Percentiles rank a stretch among this genome's conserved stretches.
These are phyloP conservation scores for Tragelaphus imberbis DNA, from an alignment of 2,113 vertebrate genomes.

Conservation along the genomic window DNA sequence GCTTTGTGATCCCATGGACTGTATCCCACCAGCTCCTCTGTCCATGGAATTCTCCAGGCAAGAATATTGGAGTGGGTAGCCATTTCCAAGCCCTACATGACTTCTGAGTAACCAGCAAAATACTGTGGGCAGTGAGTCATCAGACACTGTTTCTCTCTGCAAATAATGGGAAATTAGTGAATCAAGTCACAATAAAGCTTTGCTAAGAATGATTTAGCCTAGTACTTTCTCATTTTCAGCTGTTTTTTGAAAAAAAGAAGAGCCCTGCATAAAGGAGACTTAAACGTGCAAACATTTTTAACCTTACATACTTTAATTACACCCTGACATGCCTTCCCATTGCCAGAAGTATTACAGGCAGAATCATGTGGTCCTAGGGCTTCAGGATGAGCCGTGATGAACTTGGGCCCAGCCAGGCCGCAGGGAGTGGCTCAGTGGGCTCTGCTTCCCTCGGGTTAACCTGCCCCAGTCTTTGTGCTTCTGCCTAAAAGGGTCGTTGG, in stretches of 20 bases:
- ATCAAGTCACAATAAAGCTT: neutral
- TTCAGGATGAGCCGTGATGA: fast-evolving
- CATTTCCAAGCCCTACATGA: neutral
- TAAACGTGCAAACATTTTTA: neutral
- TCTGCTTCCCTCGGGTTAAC: fast-evolving
- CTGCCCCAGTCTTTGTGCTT: fast-evolving
- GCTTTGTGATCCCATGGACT: neutral
- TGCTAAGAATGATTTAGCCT: neutral
- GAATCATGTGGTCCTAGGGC: neutral
- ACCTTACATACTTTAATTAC: neutral
- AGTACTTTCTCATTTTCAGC: neutral
- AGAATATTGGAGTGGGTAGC: neutral
- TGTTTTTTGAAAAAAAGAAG: neutral
- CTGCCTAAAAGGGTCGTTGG: fast-evolving
- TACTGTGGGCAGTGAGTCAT: neutral
- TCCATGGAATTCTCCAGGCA: neutral
- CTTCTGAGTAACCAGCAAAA: too few relatives aligned
- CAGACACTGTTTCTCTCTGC: neutral
- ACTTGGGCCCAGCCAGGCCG: fast-evolving
- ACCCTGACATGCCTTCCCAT: fast-evolving
- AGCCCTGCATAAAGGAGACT: fast-evolving
- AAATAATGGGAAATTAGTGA: neutral
- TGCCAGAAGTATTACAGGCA: too few relatives aligned
- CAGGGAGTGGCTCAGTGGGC: fast-evolving
- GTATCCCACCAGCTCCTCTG: neutral